Evolutionary conservation across 1,140 invertebrate species (phyloP).

Genomic region (Melanaphis sacchari): DNA sequence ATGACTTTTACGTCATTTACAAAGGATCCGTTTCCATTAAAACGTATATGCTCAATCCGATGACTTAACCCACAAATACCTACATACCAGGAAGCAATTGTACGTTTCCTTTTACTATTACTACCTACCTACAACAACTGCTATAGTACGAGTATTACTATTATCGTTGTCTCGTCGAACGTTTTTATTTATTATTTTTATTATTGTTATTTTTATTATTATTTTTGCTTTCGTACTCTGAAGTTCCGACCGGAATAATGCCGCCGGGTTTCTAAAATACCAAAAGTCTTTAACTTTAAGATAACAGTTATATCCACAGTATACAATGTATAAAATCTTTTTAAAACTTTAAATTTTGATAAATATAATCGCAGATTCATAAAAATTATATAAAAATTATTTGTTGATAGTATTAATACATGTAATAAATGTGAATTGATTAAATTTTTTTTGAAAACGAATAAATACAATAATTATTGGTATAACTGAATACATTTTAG

Average conservation of each 20-base stretch:
- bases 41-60: background rate
- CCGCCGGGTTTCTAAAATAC: background rate
- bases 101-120: conserved; percentile 1
- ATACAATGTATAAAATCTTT: background rate
- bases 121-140: background rate
- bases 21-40: conserved; percentile 4
- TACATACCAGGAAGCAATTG: background rate
- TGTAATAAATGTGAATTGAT: background rate
- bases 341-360: background rate
- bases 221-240: background rate
- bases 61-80: background rate
- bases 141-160: conserved; percentile 16
- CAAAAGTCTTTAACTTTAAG: background rate
- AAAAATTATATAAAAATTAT: background rate
- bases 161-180: background rate
- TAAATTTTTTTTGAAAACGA: background rate
- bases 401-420: background rate
- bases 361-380: background rate
- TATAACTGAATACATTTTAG: background rate
- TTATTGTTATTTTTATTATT: background rate
- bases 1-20: background rate
- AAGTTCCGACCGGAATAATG: background rate
- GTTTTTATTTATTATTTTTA: background rate
- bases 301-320: background rate
- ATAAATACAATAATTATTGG: background rate